Evolutionary conservation across 2,888 invertebrate genomes (phyloP).

Genomic region (Merodon equestris): DNA sequence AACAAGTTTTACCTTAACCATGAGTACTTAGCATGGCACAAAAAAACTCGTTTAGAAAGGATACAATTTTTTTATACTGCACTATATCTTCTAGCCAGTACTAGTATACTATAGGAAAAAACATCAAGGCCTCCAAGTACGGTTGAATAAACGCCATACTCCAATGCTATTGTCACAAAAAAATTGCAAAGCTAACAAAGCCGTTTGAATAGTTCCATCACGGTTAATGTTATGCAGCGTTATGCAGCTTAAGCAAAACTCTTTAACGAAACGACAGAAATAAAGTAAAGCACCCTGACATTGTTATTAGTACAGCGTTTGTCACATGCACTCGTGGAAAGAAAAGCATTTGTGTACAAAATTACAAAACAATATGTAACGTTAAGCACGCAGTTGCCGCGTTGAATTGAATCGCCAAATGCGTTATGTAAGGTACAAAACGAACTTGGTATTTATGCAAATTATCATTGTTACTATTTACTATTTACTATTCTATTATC

Average conservation of each 20-base stretch:
- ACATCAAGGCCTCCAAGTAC: background rate
- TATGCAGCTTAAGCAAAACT: conserved; percentile 3
- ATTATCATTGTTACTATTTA: conserved; percentile 28
- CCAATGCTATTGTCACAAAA: no score
- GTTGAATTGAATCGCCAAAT: conserved; percentile 11
- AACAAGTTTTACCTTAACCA: no score
- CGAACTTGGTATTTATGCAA: conserved; percentile 46
- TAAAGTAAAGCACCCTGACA: conserved; percentile 45
- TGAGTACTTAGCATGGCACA: no score
- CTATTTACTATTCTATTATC: conserved; percentile 41
- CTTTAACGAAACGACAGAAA: conserved; percentile 17
- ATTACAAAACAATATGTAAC: conserved; percentile 25
- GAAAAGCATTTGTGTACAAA: conserved; percentile 31
- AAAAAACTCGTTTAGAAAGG: no score
- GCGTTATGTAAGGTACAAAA: conserved; percentile 33
- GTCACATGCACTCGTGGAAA: conserved; percentile 28
- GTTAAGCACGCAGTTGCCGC: conserved; percentile 16
- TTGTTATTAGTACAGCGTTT: conserved; percentile 43
- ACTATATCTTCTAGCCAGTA: no score
- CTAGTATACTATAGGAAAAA: no score
- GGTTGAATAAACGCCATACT: background rate
- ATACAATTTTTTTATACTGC: no score
- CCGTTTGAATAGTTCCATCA: conserved; percentile 1
- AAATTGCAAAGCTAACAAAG: conserved; percentile 4
- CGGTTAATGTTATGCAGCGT: no score